These are phyloP conservation scores for Cardiocondyla obscurior DNA, from an alignment of 1,140 invertebrate genomes.

Conservation along the genomic window DNA sequence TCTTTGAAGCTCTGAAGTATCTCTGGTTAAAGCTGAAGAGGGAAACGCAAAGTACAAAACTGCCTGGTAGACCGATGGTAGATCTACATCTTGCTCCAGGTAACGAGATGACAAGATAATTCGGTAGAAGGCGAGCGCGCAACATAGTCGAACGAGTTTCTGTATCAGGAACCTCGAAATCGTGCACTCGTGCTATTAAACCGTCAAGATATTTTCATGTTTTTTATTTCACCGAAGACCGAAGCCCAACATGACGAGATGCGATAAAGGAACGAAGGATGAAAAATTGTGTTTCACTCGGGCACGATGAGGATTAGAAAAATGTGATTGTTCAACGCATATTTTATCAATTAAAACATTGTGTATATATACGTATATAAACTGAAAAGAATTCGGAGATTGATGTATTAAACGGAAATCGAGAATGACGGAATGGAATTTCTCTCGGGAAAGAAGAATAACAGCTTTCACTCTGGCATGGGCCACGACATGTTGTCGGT, in stretches of 20 bases:
- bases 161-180: slow-evolving; percentile 25
- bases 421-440: no score
- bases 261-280: not conserved
- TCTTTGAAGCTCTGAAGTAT: slow-evolving; percentile 43
- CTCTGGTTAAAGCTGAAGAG: slow-evolving; percentile 36
- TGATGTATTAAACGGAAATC: not conserved
- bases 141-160: slow-evolving; percentile 44
- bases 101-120: slow-evolving; percentile 65
- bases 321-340: not conserved
- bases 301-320: not conserved
- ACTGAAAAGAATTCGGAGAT: not conserved
- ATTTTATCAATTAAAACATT: not conserved
- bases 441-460: no score
- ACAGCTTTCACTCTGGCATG: no score
- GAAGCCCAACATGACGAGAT: slow-evolving; percentile 1
- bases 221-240: not conserved
- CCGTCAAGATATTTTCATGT: slow-evolving; percentile 2
- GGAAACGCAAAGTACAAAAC: slow-evolving; percentile 27
- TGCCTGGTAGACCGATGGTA: slow-evolving; percentile 52
- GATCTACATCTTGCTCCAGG: slow-evolving; percentile 53
- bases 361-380: not conserved
- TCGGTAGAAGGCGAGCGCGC: slow-evolving; percentile 50
- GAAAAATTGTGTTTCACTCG: not conserved
- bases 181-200: not conserved
- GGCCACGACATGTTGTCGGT: no score